These are phyloP conservation scores for Aphaenogaster rudis DNA, from an alignment of 1,140 invertebrate species.

Conservation along the genomic window DNA sequence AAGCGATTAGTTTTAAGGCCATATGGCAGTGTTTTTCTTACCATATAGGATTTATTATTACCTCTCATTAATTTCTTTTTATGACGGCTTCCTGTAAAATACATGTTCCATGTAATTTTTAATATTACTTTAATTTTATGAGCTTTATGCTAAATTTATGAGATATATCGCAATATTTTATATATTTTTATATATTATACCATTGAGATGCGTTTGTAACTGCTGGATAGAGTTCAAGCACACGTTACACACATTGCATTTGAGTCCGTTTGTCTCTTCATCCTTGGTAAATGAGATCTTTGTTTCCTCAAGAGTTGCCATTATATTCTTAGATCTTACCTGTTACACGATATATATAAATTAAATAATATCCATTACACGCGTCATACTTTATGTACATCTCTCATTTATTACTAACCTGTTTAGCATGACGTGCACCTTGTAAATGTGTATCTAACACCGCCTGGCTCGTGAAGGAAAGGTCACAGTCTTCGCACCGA, in stretches of 20 bases:
- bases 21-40: slow-evolving; percentile 77
- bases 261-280: slow-evolving; percentile 85
- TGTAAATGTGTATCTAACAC: slow-evolving; percentile 87
- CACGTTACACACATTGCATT: slow-evolving; percentile 87
- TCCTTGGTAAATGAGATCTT: slow-evolving; percentile 85
- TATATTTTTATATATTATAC: slow-evolving; percentile 74
- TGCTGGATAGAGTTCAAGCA: slow-evolving; percentile 87
- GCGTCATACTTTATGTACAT: background rate
- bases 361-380: background rate
- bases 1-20: slow-evolving; percentile 78
- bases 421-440: slow-evolving; percentile 87
- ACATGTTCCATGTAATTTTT: slow-evolving; percentile 33
- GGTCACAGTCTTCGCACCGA: slow-evolving; percentile 86
- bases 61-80: slow-evolving; percentile 86
- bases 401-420: slow-evolving; percentile 77
- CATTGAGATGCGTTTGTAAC: slow-evolving; percentile 87
- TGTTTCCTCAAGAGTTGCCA: slow-evolving; percentile 84
- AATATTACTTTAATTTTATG: slow-evolving; percentile 35
- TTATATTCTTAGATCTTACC: slow-evolving; percentile 85
- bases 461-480: slow-evolving; percentile 86
- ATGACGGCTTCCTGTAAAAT: slow-evolving; percentile 83
- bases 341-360: slow-evolving; percentile 65
- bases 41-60: slow-evolving; percentile 83
- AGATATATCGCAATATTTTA: background rate
- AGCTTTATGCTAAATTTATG: background rate